Conservation (phyloP, 2,797 vertebrate species). For the Enoplosus armatus region DNA sequence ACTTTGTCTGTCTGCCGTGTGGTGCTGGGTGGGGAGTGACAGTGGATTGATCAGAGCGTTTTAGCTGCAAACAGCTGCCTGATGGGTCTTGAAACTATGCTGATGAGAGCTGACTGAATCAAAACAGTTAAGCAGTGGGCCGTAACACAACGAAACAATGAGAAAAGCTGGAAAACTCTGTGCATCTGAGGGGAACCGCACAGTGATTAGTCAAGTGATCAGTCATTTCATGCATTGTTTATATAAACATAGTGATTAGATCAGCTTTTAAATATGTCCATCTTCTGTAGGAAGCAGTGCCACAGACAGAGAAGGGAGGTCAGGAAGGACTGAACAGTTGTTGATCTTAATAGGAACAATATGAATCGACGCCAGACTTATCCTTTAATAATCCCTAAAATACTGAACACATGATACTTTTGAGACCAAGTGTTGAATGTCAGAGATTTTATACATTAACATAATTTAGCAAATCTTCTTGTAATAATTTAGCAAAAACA, state of each 20-base stretch:
- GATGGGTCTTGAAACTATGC: slow-evolving; percentile 20
- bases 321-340: neutral
- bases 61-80: slow-evolving; percentile 20
- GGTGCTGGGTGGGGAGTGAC: slow-evolving; percentile 15
- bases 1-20: slow-evolving; percentile 19
- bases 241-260: neutral
- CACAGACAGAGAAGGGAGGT: neutral
- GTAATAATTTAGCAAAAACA: slow-evolving; percentile 54
- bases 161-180: neutral
- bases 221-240: slow-evolving; percentile 1
- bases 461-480: slow-evolving; percentile 38
- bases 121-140: slow-evolving; percentile 6
- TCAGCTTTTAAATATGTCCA: neutral
- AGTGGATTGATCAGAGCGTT: slow-evolving; percentile 16
- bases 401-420: slow-evolving; percentile 5
- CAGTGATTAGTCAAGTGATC: neutral
- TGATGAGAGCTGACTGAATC: slow-evolving; percentile 19
- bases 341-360: neutral
- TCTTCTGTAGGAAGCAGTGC: neutral
- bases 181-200: neutral
- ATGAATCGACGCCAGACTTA: neutral
- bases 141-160: neutral
- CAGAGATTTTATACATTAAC: slow-evolving; percentile 28
- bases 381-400: slow-evolving; percentile 5
- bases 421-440: slow-evolving; percentile 10